Conservation (phyloP, 2,113 vertebrate species). For the Saimiri boliviensis region DNA sequence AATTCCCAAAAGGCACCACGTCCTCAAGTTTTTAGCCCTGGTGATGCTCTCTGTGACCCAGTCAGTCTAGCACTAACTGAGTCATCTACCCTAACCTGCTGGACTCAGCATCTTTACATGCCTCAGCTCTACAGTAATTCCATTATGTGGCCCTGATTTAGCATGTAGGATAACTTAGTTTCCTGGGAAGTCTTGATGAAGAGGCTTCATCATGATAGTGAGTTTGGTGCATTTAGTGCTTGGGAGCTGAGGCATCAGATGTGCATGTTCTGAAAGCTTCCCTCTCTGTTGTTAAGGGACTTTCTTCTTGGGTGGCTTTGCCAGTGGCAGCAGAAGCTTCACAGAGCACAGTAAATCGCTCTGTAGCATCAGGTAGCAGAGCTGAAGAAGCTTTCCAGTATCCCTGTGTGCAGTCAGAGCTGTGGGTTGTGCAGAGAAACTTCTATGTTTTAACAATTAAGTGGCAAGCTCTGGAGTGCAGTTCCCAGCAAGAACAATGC, state of each 20-base stretch:
- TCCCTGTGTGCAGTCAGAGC: not conserved
- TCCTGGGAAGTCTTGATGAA: constrained; percentile 25
- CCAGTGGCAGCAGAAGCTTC: not conserved
- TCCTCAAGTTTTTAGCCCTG: not conserved
- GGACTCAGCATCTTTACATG: not conserved
- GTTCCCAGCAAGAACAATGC: no score
- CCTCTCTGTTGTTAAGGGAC: not conserved
- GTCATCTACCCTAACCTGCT: not conserved
- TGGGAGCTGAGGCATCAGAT: not conserved
- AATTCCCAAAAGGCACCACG: not conserved
- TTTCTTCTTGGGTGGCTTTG: constrained; percentile 21
- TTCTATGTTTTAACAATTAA: not conserved
- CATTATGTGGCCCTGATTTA: not conserved
- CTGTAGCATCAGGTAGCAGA: not conserved
- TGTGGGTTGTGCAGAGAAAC: not conserved
- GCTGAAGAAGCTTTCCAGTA: not conserved
- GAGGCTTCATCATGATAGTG: not conserved
- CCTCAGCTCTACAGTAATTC: not conserved
- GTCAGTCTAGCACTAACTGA: not conserved
- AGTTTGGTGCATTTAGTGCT: not conserved
- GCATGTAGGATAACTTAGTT: not conserved
- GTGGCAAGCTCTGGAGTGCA: no score
- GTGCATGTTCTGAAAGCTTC: not conserved
- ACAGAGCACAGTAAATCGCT: not conserved
- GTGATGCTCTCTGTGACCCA: not conserved